phyloP scores from a whole-genome alignment of 64 coral and sea anemone genomes.

The Astreopora myriophthalma region DNA sequence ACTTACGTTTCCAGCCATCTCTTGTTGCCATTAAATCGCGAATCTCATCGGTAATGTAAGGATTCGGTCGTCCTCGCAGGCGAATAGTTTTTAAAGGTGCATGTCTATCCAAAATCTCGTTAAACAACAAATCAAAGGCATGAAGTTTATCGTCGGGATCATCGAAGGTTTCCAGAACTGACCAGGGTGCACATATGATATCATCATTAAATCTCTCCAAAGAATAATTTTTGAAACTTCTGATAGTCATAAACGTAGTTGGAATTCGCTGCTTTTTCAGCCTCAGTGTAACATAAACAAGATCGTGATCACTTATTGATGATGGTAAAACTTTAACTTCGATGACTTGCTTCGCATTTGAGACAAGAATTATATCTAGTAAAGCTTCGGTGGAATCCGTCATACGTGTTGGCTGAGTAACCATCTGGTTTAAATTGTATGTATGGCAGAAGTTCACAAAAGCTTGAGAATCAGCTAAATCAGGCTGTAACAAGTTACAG shows the following conservation, averaged over 20 bases:
- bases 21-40: conserved; percentile 56
- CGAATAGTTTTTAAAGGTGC: conserved; percentile 61
- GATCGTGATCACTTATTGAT: conserved; percentile 72
- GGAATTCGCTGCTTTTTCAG: conserved; percentile 49
- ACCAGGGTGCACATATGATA: conserved; percentile 46
- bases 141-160: conserved; percentile 64
- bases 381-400: conserved; percentile 48
- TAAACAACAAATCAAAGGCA: conserved; percentile 54
- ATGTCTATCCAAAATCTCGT: conserved; percentile 53
- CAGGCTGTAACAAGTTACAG: conserved; percentile 50
- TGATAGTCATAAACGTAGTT: conserved; percentile 20
- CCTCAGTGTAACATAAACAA: conserved; percentile 48
- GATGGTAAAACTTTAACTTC: conserved; percentile 46
- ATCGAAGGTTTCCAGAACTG: conserved; percentile 50
- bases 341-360: conserved; percentile 45
- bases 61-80: conserved; percentile 50
- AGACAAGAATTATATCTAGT: conserved; percentile 65
- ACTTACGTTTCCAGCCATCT: conserved; percentile 33
- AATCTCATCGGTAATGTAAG: conserved; percentile 63
- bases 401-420: conserved; percentile 68
- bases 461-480: conserved; percentile 53
- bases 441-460: conserved; percentile 47
- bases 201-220: conserved; percentile 27
- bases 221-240: conserved; percentile 4
- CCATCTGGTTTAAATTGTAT: conserved; percentile 59